phyloP scores from a whole-genome alignment of 2,888 invertebrate species.

The Cerastis rubricosa region DNA sequence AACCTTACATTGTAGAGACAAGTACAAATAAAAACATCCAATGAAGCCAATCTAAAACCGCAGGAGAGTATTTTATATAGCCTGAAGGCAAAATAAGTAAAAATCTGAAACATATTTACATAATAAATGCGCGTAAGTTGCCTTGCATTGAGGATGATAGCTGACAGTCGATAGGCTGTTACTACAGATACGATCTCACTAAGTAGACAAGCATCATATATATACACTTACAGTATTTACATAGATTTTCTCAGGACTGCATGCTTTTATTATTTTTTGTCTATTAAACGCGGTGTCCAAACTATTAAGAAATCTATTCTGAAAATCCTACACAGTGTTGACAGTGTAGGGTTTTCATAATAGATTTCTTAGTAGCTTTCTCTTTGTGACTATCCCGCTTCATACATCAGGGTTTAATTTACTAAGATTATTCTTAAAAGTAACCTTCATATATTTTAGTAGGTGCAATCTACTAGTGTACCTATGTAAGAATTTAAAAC shows the following conservation, averaged over 20 bases:
- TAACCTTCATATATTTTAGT: background rate
- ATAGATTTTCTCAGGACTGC: constrained; percentile 9
- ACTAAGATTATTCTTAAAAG: background rate
- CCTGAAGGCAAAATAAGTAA: constrained; percentile 53
- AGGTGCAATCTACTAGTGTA: background rate
- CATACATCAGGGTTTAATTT: background rate
- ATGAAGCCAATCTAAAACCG: constrained; percentile 34
- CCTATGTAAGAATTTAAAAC: background rate
- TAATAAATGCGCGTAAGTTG: constrained; percentile 39
- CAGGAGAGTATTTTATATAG: constrained; percentile 19
- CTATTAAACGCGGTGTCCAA: background rate
- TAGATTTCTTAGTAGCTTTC: background rate
- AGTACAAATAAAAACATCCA: constrained; percentile 1
- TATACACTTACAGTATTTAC: background rate
- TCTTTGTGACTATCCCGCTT: background rate
- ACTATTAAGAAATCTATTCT: too few species aligned
- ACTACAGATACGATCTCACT: constrained; percentile 43
- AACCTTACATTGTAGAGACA: constrained; percentile 21
- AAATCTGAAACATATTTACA: constrained; percentile 54
- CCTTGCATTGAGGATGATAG: constrained; percentile 23
- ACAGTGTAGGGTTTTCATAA: background rate
- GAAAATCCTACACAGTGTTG: too few species aligned
- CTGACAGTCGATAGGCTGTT: constrained; percentile 53
- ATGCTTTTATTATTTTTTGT: background rate
- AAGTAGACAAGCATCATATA: constrained; percentile 17